Evolutionary conservation across 2,113 vertebrate genomes (phyloP).

Genomic region (Brachionichthys hirsutus): DNA sequence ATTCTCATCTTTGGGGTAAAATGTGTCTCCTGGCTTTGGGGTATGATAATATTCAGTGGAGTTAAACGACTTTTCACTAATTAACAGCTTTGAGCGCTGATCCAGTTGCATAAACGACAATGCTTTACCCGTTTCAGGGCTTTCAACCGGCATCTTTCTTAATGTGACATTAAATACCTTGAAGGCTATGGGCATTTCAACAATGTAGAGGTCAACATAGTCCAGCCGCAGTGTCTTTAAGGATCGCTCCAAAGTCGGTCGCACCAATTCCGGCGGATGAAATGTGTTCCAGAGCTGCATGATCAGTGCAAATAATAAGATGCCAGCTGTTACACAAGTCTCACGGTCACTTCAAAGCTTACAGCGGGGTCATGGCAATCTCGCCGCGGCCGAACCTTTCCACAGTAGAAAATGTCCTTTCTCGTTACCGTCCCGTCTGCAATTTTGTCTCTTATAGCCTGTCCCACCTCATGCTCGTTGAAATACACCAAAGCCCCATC

Average conservation of each 20-base stretch:
- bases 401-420: slow-evolving; percentile 93
- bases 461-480: slow-evolving; percentile 90
- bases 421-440: slow-evolving; percentile 85
- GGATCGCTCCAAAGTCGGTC: slow-evolving; percentile 84
- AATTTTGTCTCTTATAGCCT: slow-evolving; percentile 88
- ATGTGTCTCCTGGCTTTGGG: slow-evolving; percentile 84
- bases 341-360: not conserved
- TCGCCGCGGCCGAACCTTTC: slow-evolving; percentile 84
- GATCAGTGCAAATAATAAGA: not conserved
- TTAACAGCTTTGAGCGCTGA: not conserved
- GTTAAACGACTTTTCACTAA: not conserved
- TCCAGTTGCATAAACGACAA: not conserved
- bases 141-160: too few species aligned
- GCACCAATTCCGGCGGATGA: slow-evolving; percentile 82
- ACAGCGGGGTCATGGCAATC: not conserved
- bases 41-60: not conserved
- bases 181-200: slow-evolving; percentile 90
- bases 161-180: slow-evolving; percentile 74
- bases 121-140: too few species aligned
- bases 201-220: slow-evolving; percentile 91
- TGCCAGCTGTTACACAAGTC: slow-evolving; percentile 10
- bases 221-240: slow-evolving; percentile 83
- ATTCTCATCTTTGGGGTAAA: slow-evolving; percentile 83
- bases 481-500: slow-evolving; percentile 87
- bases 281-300: slow-evolving; percentile 89